Evolutionary conservation across 2,888 invertebrate genomes (phyloP).

Genomic region (Dione juno): DNA sequence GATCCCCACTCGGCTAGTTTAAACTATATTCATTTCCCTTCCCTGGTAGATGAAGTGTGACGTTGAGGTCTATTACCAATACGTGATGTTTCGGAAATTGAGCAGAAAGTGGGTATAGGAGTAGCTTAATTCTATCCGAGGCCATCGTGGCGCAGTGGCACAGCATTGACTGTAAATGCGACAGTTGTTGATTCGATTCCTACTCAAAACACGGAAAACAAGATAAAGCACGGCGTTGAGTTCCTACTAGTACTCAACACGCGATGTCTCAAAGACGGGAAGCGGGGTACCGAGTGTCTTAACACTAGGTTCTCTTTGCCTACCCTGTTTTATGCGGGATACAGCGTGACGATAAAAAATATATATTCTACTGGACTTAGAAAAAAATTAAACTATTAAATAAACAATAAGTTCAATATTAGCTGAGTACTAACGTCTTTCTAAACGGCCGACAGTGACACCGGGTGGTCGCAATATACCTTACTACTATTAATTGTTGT

Average conservation of each 20-base stretch:
- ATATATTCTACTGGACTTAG: too few relatives aligned
- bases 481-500: not conserved
- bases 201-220: not conserved
- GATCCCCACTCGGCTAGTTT: too few relatives aligned
- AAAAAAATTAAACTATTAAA: not conserved
- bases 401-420: not conserved
- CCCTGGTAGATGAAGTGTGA: too few relatives aligned
- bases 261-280: not conserved
- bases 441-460: not conserved
- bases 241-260: not conserved
- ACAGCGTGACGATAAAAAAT: not conserved
- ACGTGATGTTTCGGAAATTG: too few relatives aligned
- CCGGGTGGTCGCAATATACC: constrained; percentile 13
- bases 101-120: too few relatives aligned
- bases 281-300: not conserved
- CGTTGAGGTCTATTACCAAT: too few relatives aligned
- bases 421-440: not conserved
- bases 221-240: not conserved
- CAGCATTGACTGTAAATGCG: too few relatives aligned
- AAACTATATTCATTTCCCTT: too few relatives aligned
- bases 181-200: too few relatives aligned
- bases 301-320: not conserved
- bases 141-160: too few relatives aligned
- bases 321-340: too few relatives aligned
- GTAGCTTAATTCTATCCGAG: too few relatives aligned